phyloP scores from a whole-genome alignment of 2,888 invertebrate species.

The Perizoma affinitatum region DNA sequence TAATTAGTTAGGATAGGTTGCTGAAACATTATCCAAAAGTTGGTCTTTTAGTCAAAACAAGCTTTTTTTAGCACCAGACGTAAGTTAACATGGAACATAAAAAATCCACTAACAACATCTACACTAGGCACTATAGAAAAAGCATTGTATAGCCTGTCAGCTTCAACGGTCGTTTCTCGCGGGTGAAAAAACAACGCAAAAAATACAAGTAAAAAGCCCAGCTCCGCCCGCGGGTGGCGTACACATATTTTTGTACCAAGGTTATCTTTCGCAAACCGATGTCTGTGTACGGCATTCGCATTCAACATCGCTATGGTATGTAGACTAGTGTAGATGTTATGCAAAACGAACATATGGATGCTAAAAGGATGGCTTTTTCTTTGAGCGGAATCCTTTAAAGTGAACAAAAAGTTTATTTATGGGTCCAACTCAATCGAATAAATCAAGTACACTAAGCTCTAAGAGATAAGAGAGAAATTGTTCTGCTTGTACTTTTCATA shows the following conservation, averaged over 20 bases:
- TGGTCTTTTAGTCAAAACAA: too few species aligned
- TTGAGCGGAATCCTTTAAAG: not conserved
- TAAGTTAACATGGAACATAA: too few species aligned
- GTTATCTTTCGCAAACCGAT: conserved; percentile 58
- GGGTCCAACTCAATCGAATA: too few species aligned
- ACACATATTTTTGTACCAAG: conserved; percentile 62
- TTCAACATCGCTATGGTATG: too few species aligned
- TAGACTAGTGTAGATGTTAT: conserved; percentile 2
- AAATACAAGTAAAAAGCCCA: conserved; percentile 46
- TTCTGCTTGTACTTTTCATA: too few species aligned
- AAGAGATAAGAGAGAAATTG: too few species aligned
- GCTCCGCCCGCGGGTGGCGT: conserved; percentile 33
- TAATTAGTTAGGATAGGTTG: too few species aligned
- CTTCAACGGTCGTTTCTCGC: conserved; percentile 44
- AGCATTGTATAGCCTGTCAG: conserved; percentile 43
- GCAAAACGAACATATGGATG: conserved; percentile 8
- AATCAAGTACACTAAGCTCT: too few species aligned
- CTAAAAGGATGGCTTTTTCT: not conserved
- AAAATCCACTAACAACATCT: not conserved
- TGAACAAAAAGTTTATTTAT: too few species aligned
- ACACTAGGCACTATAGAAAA: conserved; percentile 10
- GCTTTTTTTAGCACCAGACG: too few species aligned
- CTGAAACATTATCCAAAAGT: too few species aligned
- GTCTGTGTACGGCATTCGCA: conserved; percentile 17
- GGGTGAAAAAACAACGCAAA: conserved; percentile 45